These are phyloP conservation scores for Plebejus anna DNA, from an alignment of 2,888 invertebrate species.

Conservation along the genomic window DNA sequence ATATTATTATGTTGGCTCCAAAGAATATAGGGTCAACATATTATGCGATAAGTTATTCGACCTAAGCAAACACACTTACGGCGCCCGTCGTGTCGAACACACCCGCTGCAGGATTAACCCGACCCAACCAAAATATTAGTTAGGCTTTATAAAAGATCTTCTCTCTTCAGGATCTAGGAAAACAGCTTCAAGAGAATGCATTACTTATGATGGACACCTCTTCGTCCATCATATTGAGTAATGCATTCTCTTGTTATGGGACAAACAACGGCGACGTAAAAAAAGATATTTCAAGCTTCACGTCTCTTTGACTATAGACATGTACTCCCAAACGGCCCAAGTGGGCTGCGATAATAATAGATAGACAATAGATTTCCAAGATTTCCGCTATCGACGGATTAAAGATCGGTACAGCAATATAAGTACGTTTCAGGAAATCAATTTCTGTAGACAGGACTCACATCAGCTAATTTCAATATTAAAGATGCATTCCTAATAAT, in stretches of 20 bases:
- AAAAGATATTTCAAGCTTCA: background rate
- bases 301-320: too few relatives aligned
- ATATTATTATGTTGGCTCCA: constrained; percentile 10
- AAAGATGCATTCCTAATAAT: too few relatives aligned
- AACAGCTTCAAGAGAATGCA: background rate
- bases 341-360: too few relatives aligned
- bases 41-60: constrained; percentile 60
- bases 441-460: too few relatives aligned
- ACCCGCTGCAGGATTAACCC: constrained; percentile 62
- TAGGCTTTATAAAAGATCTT: constrained; percentile 7
- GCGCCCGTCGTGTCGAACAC: constrained; percentile 66
- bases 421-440: too few relatives aligned
- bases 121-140: constrained; percentile 38
- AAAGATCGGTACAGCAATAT: too few relatives aligned
- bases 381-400: too few relatives aligned
- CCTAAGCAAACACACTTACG: constrained; percentile 69
- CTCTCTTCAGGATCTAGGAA: background rate
- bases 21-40: constrained; percentile 43
- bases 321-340: too few relatives aligned
- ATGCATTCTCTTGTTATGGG: background rate
- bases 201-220: too few relatives aligned
- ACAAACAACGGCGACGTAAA: background rate
- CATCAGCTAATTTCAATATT: too few relatives aligned
- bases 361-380: too few relatives aligned
- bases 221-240: too few relatives aligned